These are phyloP conservation scores for Danio albolineatus DNA, from an alignment of 2,797 vertebrate genomes.

Conservation along the genomic window DNA sequence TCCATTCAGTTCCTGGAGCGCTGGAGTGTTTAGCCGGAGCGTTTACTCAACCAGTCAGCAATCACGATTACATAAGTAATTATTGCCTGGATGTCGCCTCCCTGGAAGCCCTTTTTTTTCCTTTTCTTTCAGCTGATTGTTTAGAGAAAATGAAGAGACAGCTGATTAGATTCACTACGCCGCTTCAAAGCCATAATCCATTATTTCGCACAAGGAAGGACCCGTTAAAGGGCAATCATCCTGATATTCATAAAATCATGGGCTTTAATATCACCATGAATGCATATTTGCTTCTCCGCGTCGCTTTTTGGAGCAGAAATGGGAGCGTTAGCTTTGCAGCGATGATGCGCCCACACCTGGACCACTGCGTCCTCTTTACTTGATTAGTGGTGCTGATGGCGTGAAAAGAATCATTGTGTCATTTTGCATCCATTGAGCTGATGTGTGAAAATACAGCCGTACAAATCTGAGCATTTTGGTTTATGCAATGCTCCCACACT, in stretches of 20 bases:
- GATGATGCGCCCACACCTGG: constrained; percentile 26
- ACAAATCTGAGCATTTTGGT: constrained; percentile 15
- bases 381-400: constrained; percentile 26
- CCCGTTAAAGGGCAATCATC: constrained; percentile 38
- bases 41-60: constrained; percentile 34
- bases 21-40: constrained; percentile 11
- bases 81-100: constrained; percentile 32
- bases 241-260: constrained; percentile 42
- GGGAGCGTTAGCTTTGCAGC: not conserved
- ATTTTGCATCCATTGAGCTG: constrained; percentile 35
- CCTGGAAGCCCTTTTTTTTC: constrained; percentile 24
- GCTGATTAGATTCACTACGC: constrained; percentile 41
- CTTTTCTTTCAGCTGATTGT: constrained; percentile 44
- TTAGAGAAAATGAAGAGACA: constrained; percentile 39
- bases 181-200: constrained; percentile 30
- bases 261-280: constrained; percentile 19
- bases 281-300: constrained; percentile 16
- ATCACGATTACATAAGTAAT: constrained; percentile 44
- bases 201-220: constrained; percentile 7
- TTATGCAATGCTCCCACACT: not conserved
- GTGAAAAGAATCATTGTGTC: constrained; percentile 36
- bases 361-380: not conserved
- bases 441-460: constrained; percentile 37
- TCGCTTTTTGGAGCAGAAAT: constrained; percentile 11
- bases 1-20: not conserved